Evolutionary conservation across 2,888 invertebrate genomes (phyloP).

Genomic region (Phasia obesa): DNA sequence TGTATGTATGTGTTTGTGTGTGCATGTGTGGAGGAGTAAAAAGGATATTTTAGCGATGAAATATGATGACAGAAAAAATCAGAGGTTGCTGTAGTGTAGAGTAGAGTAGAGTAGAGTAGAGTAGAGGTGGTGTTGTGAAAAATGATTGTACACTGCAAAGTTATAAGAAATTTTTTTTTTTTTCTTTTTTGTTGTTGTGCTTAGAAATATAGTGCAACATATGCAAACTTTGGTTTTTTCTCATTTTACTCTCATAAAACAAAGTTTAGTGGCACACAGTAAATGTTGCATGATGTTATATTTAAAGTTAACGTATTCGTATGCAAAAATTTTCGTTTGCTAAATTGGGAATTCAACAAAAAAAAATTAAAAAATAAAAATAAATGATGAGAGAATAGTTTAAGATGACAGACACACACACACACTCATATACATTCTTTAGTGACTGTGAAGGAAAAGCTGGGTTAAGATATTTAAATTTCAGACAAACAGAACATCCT

Average conservation of each 20-base stretch:
- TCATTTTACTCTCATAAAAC: conserved; percentile 15
- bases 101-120: too few species aligned
- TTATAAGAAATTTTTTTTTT: background rate
- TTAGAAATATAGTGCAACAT: conserved; percentile 40
- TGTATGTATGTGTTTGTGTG: too few species aligned
- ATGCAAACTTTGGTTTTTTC: conserved; percentile 46
- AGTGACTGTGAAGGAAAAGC: background rate
- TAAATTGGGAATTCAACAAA: background rate
- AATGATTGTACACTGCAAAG: conserved; percentile 13
- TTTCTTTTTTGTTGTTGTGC: conserved; percentile 4
- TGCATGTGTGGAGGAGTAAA: background rate
- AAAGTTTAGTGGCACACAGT: conserved; percentile 14
- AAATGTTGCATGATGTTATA: conserved; percentile 42
- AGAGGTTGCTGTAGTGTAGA: background rate
- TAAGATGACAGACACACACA: too few species aligned
- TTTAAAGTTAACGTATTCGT: conserved; percentile 6
- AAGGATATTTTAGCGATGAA: conserved; percentile 24
- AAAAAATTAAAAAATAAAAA: background rate
- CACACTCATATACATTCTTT: background rate
- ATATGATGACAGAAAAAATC: conserved; percentile 19
- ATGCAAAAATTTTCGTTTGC: background rate
- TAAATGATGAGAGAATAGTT: background rate
- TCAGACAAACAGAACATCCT: background rate
- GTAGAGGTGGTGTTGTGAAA: conserved; percentile 12
- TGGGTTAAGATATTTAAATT: background rate